A percentile compares a stretch with the other conserved stretches of the same genome.
phyloP scores from a whole-genome alignment of 1,140 invertebrate species.

The Drosophila chauvacae region DNA sequence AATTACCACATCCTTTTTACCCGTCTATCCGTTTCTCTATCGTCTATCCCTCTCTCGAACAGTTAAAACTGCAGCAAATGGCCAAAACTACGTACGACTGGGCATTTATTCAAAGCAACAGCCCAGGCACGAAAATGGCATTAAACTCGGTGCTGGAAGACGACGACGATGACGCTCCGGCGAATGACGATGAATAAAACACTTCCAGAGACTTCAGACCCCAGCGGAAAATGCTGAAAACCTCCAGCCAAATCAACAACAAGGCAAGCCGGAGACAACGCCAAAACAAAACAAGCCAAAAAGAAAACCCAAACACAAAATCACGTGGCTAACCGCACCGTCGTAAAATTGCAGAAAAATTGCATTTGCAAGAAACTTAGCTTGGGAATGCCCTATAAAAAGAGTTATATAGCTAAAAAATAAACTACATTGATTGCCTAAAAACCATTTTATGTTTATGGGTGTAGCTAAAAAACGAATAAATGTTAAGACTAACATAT shows the following conservation, averaged over 20 bases:
- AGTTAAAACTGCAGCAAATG: conserved; percentile 32
- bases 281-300: conserved; percentile 33
- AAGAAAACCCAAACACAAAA: conserved; percentile 52
- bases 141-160: conserved; percentile 53
- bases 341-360: conserved; percentile 39
- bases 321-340: conserved; percentile 63
- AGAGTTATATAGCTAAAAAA: too few species aligned
- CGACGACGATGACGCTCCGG: conserved; percentile 39
- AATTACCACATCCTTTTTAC: conserved; percentile 46
- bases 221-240: conserved; percentile 43
- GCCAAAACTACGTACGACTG: conserved; percentile 20
- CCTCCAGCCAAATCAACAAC: conserved; percentile 26
- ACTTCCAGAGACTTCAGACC: conserved; percentile 24
- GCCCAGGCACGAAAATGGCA: conserved; percentile 75
- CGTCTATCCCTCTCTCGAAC: background rate
- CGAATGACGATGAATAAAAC: conserved; percentile 63
- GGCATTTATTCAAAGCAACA: conserved; percentile 44
- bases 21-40: background rate
- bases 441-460: background rate
- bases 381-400: conserved; percentile 14
- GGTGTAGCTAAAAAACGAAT: background rate
- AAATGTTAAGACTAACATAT: background rate
- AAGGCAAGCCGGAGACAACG: conserved; percentile 34
- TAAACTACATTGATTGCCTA: background rate
- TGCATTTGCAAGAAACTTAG: background rate